Conservation (phyloP, 2,797 vertebrate genomes). For the Peromyscus eremicus region DNA sequence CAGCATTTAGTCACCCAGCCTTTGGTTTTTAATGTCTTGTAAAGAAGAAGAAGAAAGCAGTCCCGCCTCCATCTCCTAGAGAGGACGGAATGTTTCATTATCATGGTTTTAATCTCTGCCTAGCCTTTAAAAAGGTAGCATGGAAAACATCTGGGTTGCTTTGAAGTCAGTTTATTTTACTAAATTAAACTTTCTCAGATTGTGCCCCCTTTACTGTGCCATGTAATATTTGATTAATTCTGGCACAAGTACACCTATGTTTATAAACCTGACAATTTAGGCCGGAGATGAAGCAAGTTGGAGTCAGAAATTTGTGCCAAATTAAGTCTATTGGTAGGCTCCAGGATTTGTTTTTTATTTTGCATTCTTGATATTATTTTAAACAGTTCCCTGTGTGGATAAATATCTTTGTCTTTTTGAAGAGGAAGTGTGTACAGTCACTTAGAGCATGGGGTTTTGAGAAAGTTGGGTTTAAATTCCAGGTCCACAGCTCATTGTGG, state of each 20-base stretch:
- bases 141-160: slow-evolving; percentile 81
- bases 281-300: slow-evolving; percentile 60
- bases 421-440: slow-evolving; percentile 28
- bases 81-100: slow-evolving; percentile 72
- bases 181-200: slow-evolving; percentile 70
- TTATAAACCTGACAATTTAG: slow-evolving; percentile 70
- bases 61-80: slow-evolving; percentile 26
- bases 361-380: slow-evolving; percentile 61
- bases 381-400: slow-evolving; percentile 67
- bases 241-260: slow-evolving; percentile 66
- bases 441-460: slow-evolving; percentile 3
- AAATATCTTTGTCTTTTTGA: slow-evolving; percentile 70
- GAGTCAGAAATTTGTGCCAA: slow-evolving; percentile 63
- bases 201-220: background rate
- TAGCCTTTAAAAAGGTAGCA: slow-evolving; percentile 70
- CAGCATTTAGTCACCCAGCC: slow-evolving; percentile 25
- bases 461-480: slow-evolving; percentile 28
- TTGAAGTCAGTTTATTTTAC: slow-evolving; percentile 82
- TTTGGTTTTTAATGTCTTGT: slow-evolving; percentile 63
- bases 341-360: background rate
- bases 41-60: slow-evolving; percentile 59
- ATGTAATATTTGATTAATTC: slow-evolving; percentile 63
- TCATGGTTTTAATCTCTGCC: slow-evolving; percentile 77
- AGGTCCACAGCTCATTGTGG: background rate
- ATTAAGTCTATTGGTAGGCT: slow-evolving; percentile 57